These are phyloP conservation scores for Tokudaia tokunoshimensis DNA, from an alignment of 2,797 vertebrate species.

Conservation along the genomic window DNA sequence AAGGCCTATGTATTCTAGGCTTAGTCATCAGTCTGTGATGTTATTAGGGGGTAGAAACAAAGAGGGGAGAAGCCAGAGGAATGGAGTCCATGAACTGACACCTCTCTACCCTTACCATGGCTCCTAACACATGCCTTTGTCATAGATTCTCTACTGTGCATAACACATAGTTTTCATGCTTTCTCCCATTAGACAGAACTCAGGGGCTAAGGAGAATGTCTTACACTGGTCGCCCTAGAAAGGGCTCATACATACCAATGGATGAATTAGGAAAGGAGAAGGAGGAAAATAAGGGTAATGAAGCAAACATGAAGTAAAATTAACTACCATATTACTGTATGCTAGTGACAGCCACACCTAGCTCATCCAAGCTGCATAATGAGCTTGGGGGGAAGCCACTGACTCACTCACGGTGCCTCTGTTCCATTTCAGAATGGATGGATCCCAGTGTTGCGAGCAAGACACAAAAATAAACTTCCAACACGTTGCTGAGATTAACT, in stretches of 20 bases:
- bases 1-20: not conserved
- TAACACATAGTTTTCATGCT: not conserved
- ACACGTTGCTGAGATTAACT: not conserved
- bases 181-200: not conserved
- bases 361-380: not conserved
- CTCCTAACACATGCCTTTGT: not conserved
- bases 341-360: not conserved
- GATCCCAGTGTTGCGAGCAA: not conserved
- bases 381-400: not conserved
- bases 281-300: not conserved
- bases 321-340: too few relatives aligned
- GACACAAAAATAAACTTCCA: not conserved
- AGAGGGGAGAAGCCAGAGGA: not conserved
- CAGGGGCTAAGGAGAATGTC: not conserved
- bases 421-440: not conserved
- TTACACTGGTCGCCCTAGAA: not conserved
- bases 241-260: not conserved
- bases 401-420: not conserved
- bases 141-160: not conserved
- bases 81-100: accelerated
- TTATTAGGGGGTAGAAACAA: not conserved
- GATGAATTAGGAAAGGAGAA: not conserved
- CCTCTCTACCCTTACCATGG: not conserved
- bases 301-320: not conserved
- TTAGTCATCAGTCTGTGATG: not conserved